Evolutionary conservation across 2,797 vertebrate genomes (phyloP).

Genomic region (Pampus argenteus): DNA sequence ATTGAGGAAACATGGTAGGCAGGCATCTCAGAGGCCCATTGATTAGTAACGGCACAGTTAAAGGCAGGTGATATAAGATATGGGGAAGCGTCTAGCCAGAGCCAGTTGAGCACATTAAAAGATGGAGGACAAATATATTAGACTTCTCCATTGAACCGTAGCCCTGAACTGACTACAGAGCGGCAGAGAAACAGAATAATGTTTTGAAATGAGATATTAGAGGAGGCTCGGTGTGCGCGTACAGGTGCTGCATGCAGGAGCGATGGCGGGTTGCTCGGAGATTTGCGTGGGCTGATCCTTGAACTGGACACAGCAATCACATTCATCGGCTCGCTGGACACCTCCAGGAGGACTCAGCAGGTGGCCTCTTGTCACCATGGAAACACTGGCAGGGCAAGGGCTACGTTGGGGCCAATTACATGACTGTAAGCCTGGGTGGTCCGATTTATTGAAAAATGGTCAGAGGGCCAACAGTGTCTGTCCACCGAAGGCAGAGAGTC

Average conservation of each 20-base stretch:
- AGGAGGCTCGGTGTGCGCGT: constrained; percentile 10
- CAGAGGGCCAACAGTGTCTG: constrained; percentile 55
- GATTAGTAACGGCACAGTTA: constrained; percentile 68
- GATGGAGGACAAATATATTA: constrained; percentile 63
- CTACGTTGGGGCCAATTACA: constrained; percentile 70
- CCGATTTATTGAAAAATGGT: constrained; percentile 70
- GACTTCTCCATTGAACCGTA: constrained; percentile 52
- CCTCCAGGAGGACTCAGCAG: constrained; percentile 67
- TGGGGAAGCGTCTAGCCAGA: constrained; percentile 39
- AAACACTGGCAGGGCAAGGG: constrained; percentile 63
- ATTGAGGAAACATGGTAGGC: constrained; percentile 76
- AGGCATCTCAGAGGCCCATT: constrained; percentile 64
- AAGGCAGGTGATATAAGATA: constrained; percentile 60
- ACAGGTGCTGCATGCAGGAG: constrained; percentile 31
- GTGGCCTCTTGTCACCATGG: constrained; percentile 74
- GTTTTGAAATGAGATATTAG: constrained; percentile 48
- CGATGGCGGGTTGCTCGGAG: constrained; percentile 39
- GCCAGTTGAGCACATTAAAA: constrained; percentile 62
- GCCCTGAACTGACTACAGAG: constrained; percentile 22
- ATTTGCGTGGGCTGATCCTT: constrained; percentile 63
- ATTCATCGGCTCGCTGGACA: constrained; percentile 76
- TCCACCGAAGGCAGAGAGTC: constrained; percentile 38
- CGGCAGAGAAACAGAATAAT: constrained; percentile 37
- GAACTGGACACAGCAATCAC: constrained; percentile 57
- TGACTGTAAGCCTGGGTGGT: constrained; percentile 68